A percentile compares a stretch with the other conserved stretches of the same genome.
phyloP scores from a whole-genome alignment of 2,113 vertebrate genomes.

The Clarias magur region DNA sequence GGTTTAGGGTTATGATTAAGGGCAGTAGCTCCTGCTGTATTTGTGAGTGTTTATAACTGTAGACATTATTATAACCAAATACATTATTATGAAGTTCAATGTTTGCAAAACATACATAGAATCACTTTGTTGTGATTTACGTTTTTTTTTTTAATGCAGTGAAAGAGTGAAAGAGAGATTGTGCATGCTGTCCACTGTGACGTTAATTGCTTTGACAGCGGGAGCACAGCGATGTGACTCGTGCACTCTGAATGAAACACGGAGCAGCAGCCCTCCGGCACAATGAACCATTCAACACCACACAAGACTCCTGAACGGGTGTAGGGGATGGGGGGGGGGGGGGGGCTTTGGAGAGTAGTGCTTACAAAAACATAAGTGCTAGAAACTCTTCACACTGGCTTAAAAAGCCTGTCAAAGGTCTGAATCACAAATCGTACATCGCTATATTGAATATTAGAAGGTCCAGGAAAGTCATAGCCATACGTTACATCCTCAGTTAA shows the following conservation, averaged over 20 bases:
- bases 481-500: not conserved
- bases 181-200: slow-evolving; percentile 46
- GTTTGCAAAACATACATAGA: not conserved
- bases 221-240: slow-evolving; percentile 53
- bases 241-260: slow-evolving; percentile 40
- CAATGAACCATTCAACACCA: slow-evolving; percentile 53
- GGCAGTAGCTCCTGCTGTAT: not conserved
- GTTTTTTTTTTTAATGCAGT: not conserved
- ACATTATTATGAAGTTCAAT: not conserved
- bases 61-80: no score
- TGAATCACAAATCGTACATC: no score
- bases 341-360: not conserved
- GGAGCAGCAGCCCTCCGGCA: slow-evolving; percentile 41
- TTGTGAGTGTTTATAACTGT: not conserved
- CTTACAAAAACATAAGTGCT: slow-evolving; percentile 40
- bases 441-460: not conserved
- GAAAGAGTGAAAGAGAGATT: slow-evolving; percentile 48
- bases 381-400: not conserved
- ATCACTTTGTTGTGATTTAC: slow-evolving; percentile 33
- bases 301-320: not conserved
- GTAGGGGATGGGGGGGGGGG: not conserved
- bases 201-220: slow-evolving; percentile 56
- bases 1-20: not conserved
- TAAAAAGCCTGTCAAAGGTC: not conserved
- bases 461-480: not conserved